Conservation (phyloP, 2,797 vertebrate genomes). For the Apogon hyalosoma region DNA sequence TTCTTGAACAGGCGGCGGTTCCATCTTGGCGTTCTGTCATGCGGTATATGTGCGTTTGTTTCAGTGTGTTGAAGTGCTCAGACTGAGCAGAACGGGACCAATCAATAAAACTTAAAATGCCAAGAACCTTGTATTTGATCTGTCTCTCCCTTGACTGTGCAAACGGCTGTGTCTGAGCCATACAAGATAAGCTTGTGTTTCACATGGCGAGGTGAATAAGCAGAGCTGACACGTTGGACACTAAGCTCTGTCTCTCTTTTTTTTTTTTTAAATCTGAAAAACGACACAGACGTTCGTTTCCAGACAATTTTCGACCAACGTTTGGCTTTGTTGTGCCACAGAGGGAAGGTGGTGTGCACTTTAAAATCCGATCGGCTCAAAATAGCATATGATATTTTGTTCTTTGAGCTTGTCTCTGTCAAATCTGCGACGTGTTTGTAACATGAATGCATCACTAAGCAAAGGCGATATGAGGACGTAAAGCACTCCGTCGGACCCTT, state of each 20-base stretch:
- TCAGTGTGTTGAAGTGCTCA: slow-evolving; percentile 57
- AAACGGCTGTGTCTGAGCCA: slow-evolving; percentile 57
- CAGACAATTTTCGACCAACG: slow-evolving; percentile 46
- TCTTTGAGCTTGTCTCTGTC: slow-evolving; percentile 35
- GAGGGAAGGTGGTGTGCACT: slow-evolving; percentile 29
- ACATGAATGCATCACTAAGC: slow-evolving; percentile 45
- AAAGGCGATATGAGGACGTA: slow-evolving; percentile 48
- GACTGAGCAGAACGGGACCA: slow-evolving; percentile 66
- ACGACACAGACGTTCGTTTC: slow-evolving; percentile 59
- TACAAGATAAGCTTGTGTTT: slow-evolving; percentile 75
- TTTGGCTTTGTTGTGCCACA: slow-evolving; percentile 46
- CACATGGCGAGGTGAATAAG: slow-evolving; percentile 67
- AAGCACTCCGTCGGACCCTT: slow-evolving; percentile 59
- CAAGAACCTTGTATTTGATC: slow-evolving; percentile 79
- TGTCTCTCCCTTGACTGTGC: slow-evolving; percentile 63
- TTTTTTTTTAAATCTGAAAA: slow-evolving; percentile 60
- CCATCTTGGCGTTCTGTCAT: slow-evolving; percentile 54
- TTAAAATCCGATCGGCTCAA: slow-evolving; percentile 62
- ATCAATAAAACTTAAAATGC: slow-evolving; percentile 82
- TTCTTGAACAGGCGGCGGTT: slow-evolving; percentile 53
- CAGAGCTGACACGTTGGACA: slow-evolving; percentile 56
- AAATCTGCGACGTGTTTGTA: slow-evolving; percentile 47
- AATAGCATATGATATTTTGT: slow-evolving; percentile 46
- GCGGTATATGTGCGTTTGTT: slow-evolving; percentile 63
- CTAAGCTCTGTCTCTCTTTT: slow-evolving; percentile 40